Percentiles rank a stretch among this genome's conserved stretches.
Evolutionary conservation across 2,113 vertebrate genomes (phyloP).

Genomic region (Nicator chloris): DNA sequence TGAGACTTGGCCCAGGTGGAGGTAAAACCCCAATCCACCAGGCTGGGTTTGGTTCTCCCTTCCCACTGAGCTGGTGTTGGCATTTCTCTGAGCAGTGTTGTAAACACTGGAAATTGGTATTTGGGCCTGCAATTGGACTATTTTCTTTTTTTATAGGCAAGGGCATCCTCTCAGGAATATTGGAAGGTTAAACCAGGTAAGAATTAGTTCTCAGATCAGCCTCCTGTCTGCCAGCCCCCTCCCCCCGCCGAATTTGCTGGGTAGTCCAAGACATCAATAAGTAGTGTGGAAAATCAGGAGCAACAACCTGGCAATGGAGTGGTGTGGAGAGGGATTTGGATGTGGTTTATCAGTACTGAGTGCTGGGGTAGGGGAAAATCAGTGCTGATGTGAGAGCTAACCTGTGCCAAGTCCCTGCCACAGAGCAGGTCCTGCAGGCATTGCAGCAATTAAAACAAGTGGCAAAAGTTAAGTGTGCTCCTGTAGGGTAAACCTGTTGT

Average conservation of each 20-base stretch:
- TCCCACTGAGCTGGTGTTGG: accelerated
- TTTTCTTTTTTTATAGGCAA: not conserved
- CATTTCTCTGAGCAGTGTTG: not conserved
- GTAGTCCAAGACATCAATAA: not conserved
- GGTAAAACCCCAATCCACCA: not conserved
- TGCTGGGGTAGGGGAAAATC: not conserved
- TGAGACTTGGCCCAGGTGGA: not conserved
- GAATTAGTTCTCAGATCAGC: not conserved
- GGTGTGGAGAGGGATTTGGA: not conserved
- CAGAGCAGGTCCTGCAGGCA: not conserved
- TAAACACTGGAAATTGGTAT: not conserved
- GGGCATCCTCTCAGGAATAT: not conserved
- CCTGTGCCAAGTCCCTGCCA: not conserved
- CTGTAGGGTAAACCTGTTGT: accelerated
- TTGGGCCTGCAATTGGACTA: not conserved
- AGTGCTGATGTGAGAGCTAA: not conserved
- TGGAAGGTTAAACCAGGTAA: constrained; percentile 14
- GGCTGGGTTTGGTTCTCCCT: not conserved
- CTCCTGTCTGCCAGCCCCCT: too few relatives aligned
- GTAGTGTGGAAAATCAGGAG: not conserved
- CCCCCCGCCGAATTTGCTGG: not conserved
- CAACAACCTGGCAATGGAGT: too few relatives aligned
- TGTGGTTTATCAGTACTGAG: not conserved
- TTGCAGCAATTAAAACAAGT: not conserved
- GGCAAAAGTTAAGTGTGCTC: not conserved